These are phyloP conservation scores for Drosophila willistoni DNA, from an alignment of 1,140 invertebrate species.

Conservation along the genomic window DNA sequence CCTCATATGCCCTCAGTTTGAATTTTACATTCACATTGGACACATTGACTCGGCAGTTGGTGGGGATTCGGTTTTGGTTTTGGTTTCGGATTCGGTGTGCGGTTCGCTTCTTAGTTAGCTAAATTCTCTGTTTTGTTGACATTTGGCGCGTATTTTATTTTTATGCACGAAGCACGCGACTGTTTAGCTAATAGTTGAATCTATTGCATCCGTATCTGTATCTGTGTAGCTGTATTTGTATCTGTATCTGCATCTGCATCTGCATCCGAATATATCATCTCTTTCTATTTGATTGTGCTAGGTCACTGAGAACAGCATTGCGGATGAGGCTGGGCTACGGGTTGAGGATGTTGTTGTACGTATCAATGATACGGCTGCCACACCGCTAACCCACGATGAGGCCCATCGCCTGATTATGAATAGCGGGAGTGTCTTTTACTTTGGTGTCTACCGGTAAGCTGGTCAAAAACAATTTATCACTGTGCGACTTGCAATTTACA, in stretches of 20 bases:
- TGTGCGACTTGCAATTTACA: slow-evolving; percentile 33
- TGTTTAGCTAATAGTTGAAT: slow-evolving; percentile 46
- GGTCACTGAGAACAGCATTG: slow-evolving; percentile 91
- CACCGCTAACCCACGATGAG: slow-evolving; percentile 89
- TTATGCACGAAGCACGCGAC: slow-evolving; percentile 75
- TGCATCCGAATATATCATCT: slow-evolving; percentile 1
- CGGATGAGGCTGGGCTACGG: slow-evolving; percentile 91
- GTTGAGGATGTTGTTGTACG: slow-evolving; percentile 91
- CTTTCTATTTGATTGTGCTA: slow-evolving; percentile 72
- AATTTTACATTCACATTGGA: no score
- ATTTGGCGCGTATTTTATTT: slow-evolving; percentile 78
- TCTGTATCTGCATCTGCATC: slow-evolving; percentile 38
- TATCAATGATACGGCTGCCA: slow-evolving; percentile 88
- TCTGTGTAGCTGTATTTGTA: slow-evolving; percentile 8
- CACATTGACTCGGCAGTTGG: slow-evolving; percentile 24
- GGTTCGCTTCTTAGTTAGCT: background rate
- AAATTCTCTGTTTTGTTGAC: slow-evolving; percentile 69
- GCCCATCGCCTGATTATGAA: slow-evolving; percentile 90
- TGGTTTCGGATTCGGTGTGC: background rate
- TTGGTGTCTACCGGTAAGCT: slow-evolving; percentile 85
- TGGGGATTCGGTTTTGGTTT: slow-evolving; percentile 20
- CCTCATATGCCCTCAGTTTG: background rate
- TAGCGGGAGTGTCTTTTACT: slow-evolving; percentile 89
- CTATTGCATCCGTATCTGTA: slow-evolving; percentile 28
- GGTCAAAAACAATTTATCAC: slow-evolving; percentile 48